Base-by-base conservation (phyloP, 2,797 vertebrate species). In the Dendrocincla fuliginosa region DNA sequence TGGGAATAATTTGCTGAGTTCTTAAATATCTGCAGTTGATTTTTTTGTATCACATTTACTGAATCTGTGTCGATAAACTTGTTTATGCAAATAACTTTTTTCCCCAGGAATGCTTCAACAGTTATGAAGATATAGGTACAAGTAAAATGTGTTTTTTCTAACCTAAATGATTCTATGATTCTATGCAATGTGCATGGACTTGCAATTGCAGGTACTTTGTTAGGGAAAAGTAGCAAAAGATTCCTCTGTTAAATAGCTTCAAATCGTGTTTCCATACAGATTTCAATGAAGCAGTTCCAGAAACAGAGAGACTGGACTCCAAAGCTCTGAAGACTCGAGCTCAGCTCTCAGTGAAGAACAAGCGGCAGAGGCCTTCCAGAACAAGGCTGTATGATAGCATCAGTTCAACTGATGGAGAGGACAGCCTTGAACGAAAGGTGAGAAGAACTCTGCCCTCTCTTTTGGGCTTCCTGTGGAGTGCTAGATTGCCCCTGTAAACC, bases 381-480 rank as follows among this genome's bases (percentile, higher is more conserved):
- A 98, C 97, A 37, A 95, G 97, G 49, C 92, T 97, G 20, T 97
- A 97, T 42, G 98, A 98, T 53, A 98, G 98, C 85, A 95, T 98
- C 97, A 98, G 98, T 83, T 99, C 98, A 9, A 98, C 98, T 24
- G 98, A 99, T 63, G 93, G 98, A 98, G 98, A 99, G 97, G 98
- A 99, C 96, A 95, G 98, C 97, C 96, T 98, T 13, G 97, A 98
- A 83, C 93, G 96, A 81, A 98, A 98, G 98, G 98, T 99, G 97
- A 98, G 97, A 65, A 81, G 33, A 28, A 35, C 53, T 74, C 78
- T 67, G 15, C 18, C 46, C 32, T 67, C 46, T 92, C 77, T 75
- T 63, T 78, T 44, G 74, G 79, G 56, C 61, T 83, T 94, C 67
- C 37, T 69, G 0, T 61, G 75, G 90, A 74, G 52, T 41, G 30